Evolutionary conservation across 2,888 invertebrate genomes (phyloP), one percentile per base, ranked within the genome.

Genomic region (Diploptera punctata): DNA sequence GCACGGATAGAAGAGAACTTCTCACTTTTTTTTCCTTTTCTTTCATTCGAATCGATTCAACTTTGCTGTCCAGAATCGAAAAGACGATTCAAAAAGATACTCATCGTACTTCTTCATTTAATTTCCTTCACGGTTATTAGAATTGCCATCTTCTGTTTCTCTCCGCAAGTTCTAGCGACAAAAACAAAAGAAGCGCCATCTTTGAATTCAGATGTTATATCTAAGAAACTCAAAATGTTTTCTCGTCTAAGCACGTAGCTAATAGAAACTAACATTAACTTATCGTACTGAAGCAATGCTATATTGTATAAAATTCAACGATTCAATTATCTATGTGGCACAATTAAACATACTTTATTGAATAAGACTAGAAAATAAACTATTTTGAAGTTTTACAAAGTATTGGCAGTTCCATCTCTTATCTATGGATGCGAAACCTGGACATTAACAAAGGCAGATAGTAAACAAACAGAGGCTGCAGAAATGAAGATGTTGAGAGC

Each of bases 21-120:
- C 18, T n/a, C 26, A 10, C 29, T 47, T 65, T 10, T 47, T 26
- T 38, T 44, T 38, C 31, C 38, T 33, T 33, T 21, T 65, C 60
- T 47, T 19, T 24, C 44, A 47, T n/a, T 1, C 18, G 60, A 65
- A 44, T 54, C 57, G 44, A 47, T 18, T 44, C 47, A 26, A n/a
- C 33, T 65, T 65, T 47, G 3, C 29, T 18, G 26, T 18, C 65
- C 18, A 24, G 47, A 65, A 65, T 65, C 43, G 65, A 65, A 65
- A 65, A 65, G 65, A 65, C 16, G 65, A 65, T 29, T 65, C 65
- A 65, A 47, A 47, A 26, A 65, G 65, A 65, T 65, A 65, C 24
- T 65, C 7, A 57, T 57, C 57, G 57, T 0, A 7, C 1, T 13
- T 13, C 65, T 29, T 65, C 65, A 47, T 65, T 65, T 65, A 65